These are phyloP conservation scores for Misgurnus mizolepis DNA, from an alignment of 2,113 vertebrate species.

Conservation along the genomic window DNA sequence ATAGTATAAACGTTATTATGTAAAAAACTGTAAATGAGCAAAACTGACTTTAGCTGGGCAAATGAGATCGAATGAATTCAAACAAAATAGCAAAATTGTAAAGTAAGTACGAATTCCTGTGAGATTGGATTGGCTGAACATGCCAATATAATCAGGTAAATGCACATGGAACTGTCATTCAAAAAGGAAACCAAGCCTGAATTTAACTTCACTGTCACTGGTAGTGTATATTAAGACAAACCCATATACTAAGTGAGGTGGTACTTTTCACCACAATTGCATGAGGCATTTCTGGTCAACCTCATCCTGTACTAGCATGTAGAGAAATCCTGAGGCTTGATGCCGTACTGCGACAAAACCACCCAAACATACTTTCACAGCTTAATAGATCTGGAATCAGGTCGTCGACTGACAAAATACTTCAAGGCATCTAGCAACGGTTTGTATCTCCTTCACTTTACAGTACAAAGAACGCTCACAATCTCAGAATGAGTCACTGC, in stretches of 20 bases:
- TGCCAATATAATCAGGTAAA: neutral
- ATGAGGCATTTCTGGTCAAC: slow-evolving; percentile 31
- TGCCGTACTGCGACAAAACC: neutral
- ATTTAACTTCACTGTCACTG: neutral
- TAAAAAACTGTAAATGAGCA: too few species aligned
- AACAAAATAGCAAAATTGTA: neutral
- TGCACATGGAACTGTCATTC: neutral
- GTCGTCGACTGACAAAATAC: neutral
- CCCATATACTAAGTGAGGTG: neutral
- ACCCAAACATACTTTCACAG: slow-evolving; percentile 1
- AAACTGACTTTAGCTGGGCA: neutral
- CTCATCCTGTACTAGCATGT: slow-evolving; percentile 22
- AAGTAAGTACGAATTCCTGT: too few species aligned
- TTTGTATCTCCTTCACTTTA: neutral
- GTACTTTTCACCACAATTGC: neutral
- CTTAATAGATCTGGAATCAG: neutral
- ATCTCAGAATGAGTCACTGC: neutral
- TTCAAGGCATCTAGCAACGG: neutral
- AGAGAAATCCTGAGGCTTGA: slow-evolving; percentile 29
- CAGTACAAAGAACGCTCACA: neutral
- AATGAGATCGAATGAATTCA: too few species aligned
- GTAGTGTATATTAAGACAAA: neutral
- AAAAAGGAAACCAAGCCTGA: slow-evolving; percentile 6
- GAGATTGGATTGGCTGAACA: neutral
- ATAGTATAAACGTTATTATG: neutral